Conservation (phyloP, 2,888 invertebrate genomes). For the Rambutsinella grinnellia region DNA sequence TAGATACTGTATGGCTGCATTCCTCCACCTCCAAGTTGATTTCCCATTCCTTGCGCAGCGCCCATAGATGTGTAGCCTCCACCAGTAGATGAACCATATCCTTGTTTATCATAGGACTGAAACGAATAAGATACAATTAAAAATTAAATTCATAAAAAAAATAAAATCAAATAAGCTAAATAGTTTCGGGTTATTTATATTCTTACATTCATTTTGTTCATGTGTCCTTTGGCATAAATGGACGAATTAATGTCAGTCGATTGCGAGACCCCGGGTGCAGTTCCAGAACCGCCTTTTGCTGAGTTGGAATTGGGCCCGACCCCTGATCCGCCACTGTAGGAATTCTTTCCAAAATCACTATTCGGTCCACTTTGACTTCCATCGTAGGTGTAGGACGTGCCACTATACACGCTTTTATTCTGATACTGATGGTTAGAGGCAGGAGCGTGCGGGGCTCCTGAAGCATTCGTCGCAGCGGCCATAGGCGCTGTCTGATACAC, state of each 20-base stretch:
- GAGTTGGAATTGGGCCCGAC: conserved; percentile 63
- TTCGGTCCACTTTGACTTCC: conserved; percentile 59
- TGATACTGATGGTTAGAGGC: conserved; percentile 65
- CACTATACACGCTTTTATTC: conserved; percentile 61
- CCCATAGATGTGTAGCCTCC: conserved; percentile 61
- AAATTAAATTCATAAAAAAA: not conserved
- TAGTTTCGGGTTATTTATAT: not conserved
- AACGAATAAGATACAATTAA: conserved; percentile 9
- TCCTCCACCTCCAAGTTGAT: conserved; percentile 62
- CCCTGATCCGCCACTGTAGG: conserved; percentile 60
- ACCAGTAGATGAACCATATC: conserved; percentile 51
- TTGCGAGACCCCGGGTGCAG: conserved; percentile 71
- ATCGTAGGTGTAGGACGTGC: conserved; percentile 58
- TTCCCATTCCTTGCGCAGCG: conserved; percentile 59
- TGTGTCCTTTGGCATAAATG: conserved; percentile 91
- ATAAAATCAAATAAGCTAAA: not conserved
- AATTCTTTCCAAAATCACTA: conserved; percentile 63
- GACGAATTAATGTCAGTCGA: conserved; percentile 81
- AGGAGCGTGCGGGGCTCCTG: conserved; percentile 63
- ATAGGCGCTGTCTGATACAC: conserved; percentile 64
- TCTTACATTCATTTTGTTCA: conserved; percentile 92
- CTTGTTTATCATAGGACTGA: conserved; percentile 64
- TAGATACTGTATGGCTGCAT: conserved; percentile 64
- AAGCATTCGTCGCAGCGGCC: conserved; percentile 62
- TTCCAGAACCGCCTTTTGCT: conserved; percentile 67